phyloP scores from a whole-genome alignment of 37 sponge, comb jelly and placozoan genomes.

The Chondrilla cf. caribensis region DNA sequence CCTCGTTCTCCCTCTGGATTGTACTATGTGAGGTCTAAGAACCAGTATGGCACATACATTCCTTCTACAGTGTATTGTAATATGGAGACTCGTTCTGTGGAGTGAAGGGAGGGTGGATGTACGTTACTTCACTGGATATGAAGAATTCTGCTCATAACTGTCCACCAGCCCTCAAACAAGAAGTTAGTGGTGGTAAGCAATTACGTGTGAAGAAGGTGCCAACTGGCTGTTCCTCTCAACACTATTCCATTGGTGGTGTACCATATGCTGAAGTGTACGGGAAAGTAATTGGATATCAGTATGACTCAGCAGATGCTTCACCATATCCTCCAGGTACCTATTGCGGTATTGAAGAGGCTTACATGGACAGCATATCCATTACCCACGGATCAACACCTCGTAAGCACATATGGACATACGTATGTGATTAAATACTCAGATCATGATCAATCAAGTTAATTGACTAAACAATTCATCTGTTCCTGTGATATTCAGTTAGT shows the following conservation, averaged over 20 bases:
- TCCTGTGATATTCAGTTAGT: not conserved
- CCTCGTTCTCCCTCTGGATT: too few species aligned
- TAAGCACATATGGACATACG: not conserved
- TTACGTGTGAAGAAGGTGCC: not conserved
- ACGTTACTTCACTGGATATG: not conserved
- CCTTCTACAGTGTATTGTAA: not conserved
- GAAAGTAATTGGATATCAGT: not conserved
- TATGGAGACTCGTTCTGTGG: not conserved
- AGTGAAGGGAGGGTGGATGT: not conserved
- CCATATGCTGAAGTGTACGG: not conserved
- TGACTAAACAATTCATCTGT: too few species aligned
- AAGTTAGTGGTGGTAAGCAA: not conserved
- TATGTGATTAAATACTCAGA: not conserved
- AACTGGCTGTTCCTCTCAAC: not conserved
- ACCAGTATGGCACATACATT: too few species aligned
- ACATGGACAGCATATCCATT: not conserved
- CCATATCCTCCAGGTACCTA: not conserved
- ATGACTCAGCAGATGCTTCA: not conserved
- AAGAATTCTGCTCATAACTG: not conserved
- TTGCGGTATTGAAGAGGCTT: not conserved
- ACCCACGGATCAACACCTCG: not conserved
- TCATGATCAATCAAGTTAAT: too few species aligned
- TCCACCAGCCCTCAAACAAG: not conserved
- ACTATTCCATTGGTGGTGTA: not conserved
- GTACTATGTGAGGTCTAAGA: too few species aligned